Evolutionary conservation across 37 sponge, comb jelly and placozoan genomes (phyloP).

Genomic region (Oscarella lobularis): DNA sequence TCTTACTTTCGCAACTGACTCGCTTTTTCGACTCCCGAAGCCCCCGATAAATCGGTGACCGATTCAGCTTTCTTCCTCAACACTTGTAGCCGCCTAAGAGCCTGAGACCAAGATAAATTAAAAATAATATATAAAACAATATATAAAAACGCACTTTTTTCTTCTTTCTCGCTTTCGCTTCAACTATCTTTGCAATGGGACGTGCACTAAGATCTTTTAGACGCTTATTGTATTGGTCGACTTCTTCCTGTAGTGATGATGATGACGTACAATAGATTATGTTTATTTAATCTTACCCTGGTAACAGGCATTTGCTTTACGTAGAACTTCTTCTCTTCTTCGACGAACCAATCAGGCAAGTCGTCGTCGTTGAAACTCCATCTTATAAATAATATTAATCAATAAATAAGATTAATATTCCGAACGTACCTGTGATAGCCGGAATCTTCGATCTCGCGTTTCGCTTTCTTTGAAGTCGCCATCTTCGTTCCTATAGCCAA

Average conservation of each 20-base stretch:
- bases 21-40: constrained; percentile 11
- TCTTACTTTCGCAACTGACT: constrained; percentile 9
- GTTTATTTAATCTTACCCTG: constrained; percentile 29
- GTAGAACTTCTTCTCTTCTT: constrained; percentile 72
- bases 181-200: constrained; percentile 94
- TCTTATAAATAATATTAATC: constrained; percentile 9
- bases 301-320: constrained; percentile 75
- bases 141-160: constrained; percentile 16
- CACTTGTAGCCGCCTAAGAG: constrained; percentile 45
- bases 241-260: constrained; percentile 21
- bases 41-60: constrained; percentile 11
- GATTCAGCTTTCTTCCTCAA: constrained; percentile 51
- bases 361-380: constrained; percentile 66
- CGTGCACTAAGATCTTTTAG: constrained; percentile 80
- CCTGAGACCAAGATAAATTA: background rate
- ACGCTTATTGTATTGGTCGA: constrained; percentile 48
- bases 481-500: constrained; percentile 74
- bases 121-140: too few species aligned
- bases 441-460: constrained; percentile 40
- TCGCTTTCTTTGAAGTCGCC: constrained; percentile 67
- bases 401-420: background rate
- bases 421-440: background rate
- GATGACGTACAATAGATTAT: background rate
- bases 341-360: constrained; percentile 91
- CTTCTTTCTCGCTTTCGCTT: constrained; percentile 89